Evolutionary conservation across 2,888 invertebrate species (phyloP).

Genomic region (Dendrolimus pini): DNA sequence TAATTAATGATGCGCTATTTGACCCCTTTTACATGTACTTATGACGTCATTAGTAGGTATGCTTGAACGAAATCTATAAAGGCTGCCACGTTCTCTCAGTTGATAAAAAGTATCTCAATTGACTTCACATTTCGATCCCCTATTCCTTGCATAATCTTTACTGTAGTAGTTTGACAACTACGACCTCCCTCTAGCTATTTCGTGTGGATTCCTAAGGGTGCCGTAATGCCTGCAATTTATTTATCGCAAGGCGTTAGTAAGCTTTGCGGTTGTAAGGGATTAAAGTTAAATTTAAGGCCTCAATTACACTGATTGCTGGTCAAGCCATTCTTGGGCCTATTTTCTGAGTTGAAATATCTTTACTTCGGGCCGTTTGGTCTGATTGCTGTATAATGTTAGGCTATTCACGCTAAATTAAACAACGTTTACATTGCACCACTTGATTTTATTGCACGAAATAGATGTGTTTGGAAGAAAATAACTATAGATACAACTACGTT

Average conservation of each 20-base stretch:
- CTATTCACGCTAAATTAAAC: conserved; percentile 14
- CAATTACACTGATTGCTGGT: conserved; percentile 24
- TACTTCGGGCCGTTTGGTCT: not conserved
- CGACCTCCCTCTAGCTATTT: not conserved
- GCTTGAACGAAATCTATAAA: no score
- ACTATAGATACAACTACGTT: no score
- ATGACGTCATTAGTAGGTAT: no score
- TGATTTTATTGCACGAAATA: no score
- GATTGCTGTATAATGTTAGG: not conserved
- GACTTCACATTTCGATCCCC: no score
- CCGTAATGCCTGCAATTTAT: conserved; percentile 18
- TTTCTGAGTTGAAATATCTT: conserved; percentile 1
- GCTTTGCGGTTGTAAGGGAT: conserved; percentile 15
- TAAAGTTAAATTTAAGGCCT: conserved; percentile 24
- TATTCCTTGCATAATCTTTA: conserved; percentile 9
- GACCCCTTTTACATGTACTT: no score
- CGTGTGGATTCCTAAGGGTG: conserved; percentile 13
- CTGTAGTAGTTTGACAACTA: conserved; percentile 5
- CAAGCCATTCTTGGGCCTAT: conserved; percentile 13
- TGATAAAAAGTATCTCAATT: no score
- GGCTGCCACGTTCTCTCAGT: no score
- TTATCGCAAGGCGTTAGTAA: conserved; percentile 17
- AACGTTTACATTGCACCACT: conserved; percentile 6
- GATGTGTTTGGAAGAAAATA: no score
- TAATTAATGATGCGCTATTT: no score